A percentile compares a stretch with the other conserved stretches of the same genome.
Evolutionary conservation across 2,888 invertebrate genomes (phyloP).

Genomic region (Sisyra terminalis): DNA sequence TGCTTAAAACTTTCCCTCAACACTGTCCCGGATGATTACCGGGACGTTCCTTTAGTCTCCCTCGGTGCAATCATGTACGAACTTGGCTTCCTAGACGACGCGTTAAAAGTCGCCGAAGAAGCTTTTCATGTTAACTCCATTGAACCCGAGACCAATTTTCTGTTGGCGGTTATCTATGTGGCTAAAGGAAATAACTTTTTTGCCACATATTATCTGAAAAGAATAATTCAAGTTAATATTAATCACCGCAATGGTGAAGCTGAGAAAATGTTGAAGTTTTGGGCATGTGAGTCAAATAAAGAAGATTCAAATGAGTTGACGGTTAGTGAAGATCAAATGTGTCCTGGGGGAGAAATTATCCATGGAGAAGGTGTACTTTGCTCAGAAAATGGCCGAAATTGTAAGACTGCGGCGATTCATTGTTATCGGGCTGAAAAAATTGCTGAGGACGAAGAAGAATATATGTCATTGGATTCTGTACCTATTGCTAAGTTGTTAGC

Average conservation of each 20-base stretch:
- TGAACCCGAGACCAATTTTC: conserved; percentile 58
- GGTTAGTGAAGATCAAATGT: conserved; percentile 13
- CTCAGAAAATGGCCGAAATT: conserved; percentile 23
- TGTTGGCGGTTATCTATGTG: conserved; percentile 46
- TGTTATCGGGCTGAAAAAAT: conserved; percentile 19
- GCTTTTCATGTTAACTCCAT: conserved; percentile 42
- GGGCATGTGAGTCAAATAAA: conserved; percentile 32
- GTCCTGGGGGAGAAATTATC: conserved; percentile 14
- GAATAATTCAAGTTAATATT: conserved; percentile 37
- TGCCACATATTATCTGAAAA: conserved; percentile 43
- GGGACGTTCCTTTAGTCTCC: conserved; percentile 51
- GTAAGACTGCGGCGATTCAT: conserved; percentile 23
- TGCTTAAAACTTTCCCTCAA: conserved; percentile 48
- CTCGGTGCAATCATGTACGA: conserved; percentile 51
- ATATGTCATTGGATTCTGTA: conserved; percentile 8
- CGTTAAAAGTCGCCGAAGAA: conserved; percentile 39
- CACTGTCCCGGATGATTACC: conserved; percentile 36
- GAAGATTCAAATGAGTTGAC: conserved; percentile 15
- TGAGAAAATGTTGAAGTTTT: conserved; percentile 30
- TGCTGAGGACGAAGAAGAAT: conserved; percentile 2
- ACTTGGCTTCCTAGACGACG: conserved; percentile 46
- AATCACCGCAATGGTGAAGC: conserved; percentile 31
- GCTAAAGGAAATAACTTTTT: conserved; percentile 41
- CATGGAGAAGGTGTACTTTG: conserved; percentile 23
- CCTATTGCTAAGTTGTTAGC: conserved; percentile 13